Conservation (phyloP, 2,797 vertebrate species). For the Periparus ater region DNA sequence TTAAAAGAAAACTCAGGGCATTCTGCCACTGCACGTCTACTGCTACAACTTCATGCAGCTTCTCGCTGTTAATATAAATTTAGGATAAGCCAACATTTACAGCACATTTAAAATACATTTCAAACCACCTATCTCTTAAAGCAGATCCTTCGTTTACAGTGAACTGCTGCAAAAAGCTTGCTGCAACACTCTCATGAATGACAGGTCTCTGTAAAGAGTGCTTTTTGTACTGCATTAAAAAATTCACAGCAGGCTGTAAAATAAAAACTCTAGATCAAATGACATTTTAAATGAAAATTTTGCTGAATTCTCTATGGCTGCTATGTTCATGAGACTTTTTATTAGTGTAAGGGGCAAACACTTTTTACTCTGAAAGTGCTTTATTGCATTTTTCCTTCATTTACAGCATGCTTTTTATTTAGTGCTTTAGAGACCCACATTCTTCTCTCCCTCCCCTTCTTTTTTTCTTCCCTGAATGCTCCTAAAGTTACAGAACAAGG, state of each 20-base stretch:
- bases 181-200: constrained; percentile 18
- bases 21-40: constrained; percentile 27
- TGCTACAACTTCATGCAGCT: constrained; percentile 55
- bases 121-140: constrained; percentile 25
- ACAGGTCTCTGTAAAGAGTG: constrained; percentile 36
- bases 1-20: constrained; percentile 58
- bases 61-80: constrained; percentile 42
- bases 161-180: constrained; percentile 14
- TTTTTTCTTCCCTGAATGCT: constrained; percentile 62
- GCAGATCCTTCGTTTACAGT: background rate
- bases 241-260: constrained; percentile 48
- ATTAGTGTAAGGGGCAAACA: constrained; percentile 47
- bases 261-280: constrained; percentile 56
- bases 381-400: constrained; percentile 75
- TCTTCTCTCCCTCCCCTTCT: constrained; percentile 63
- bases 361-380: constrained; percentile 23
- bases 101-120: constrained; percentile 1
- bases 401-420: constrained; percentile 67
- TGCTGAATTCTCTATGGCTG: constrained; percentile 27
- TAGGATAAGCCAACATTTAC: constrained; percentile 11
- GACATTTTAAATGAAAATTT: constrained; percentile 52
- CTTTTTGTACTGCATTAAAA: constrained; percentile 41
- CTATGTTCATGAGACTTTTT: constrained; percentile 41
- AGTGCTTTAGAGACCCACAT: constrained; percentile 78
- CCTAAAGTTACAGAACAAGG: constrained; percentile 78